Evolutionary conservation across 2,113 vertebrate species (phyloP).

Genomic region (Sander vitreus): DNA sequence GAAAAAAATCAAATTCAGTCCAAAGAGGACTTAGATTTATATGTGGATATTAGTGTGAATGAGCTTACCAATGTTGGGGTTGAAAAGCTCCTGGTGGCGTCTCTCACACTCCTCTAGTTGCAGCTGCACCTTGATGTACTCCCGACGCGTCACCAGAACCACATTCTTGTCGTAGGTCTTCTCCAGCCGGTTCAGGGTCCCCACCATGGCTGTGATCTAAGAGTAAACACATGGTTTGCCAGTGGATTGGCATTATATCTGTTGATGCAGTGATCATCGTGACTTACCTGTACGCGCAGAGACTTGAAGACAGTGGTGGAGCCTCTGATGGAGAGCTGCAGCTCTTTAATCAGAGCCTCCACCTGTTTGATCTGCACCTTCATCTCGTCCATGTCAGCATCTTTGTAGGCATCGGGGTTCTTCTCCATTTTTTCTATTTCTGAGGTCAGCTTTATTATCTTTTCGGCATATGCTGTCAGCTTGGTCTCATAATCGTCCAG

Average conservation of each 20-base stretch:
- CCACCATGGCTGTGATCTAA: slow-evolving; percentile 66
- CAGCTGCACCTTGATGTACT: slow-evolving; percentile 76
- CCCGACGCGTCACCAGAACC: slow-evolving; percentile 68
- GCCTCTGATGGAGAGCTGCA: slow-evolving; percentile 74
- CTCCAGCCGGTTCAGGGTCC: slow-evolving; percentile 68
- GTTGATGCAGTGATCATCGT: not conserved
- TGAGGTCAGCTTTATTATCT: slow-evolving; percentile 84
- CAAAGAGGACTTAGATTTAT: not conserved
- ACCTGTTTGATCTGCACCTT: slow-evolving; percentile 82
- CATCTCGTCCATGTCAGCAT: slow-evolving; percentile 66
- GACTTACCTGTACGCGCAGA: slow-evolving; percentile 74
- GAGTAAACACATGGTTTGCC: not conserved
- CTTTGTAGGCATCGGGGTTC: slow-evolving; percentile 68
- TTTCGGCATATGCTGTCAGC: slow-evolving; percentile 84
- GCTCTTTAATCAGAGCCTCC: slow-evolving; percentile 78
- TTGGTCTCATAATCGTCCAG: slow-evolving; percentile 83
- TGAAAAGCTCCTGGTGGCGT: slow-evolving; percentile 77
- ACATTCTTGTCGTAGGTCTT: slow-evolving; percentile 74
- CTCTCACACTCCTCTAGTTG: slow-evolving; percentile 78
- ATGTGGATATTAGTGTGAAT: not conserved
- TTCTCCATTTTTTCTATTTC: slow-evolving; percentile 85
- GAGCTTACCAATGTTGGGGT: slow-evolving; percentile 75
- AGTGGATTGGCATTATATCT: not conserved
- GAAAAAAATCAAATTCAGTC: not conserved
- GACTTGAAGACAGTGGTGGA: slow-evolving; percentile 66